A percentile compares a stretch with the other conserved stretches of the same genome.
Conservation (phyloP, 2,888 invertebrate species). For the Tetragonula carbonaria region DNA sequence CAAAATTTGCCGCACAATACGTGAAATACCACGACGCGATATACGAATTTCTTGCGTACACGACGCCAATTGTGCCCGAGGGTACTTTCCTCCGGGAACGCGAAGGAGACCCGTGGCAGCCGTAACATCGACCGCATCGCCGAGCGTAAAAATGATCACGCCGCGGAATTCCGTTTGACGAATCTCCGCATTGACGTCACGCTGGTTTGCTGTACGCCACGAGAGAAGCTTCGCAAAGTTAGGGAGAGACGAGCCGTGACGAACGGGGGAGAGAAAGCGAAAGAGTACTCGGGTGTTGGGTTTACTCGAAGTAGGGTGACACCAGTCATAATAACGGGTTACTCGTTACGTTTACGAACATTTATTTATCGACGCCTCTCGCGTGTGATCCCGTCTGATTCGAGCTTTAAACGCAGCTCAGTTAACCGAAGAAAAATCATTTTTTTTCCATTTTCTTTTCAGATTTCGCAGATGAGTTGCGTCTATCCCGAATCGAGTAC, state of each 20-base stretch:
- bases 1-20: background rate
- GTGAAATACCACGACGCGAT: background rate
- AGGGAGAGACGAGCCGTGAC: conserved; percentile 22
- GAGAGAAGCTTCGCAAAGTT: conserved; percentile 22
- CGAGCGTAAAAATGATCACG: conserved; percentile 54
- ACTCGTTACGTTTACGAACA: conserved; percentile 73
- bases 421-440: conserved; percentile 30
- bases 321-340: conserved; percentile 79
- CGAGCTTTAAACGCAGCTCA: conserved; percentile 66
- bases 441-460: too few relatives aligned
- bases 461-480: background rate
- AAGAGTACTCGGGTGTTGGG: conserved; percentile 48
- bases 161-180: conserved; percentile 53
- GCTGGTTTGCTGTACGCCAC: conserved; percentile 32
- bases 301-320: conserved; percentile 72
- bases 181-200: conserved; percentile 60
- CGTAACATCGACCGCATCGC: conserved; percentile 16
- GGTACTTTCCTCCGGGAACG: background rate
- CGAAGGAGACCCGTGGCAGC: background rate
- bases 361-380: conserved; percentile 79
- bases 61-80: too few relatives aligned
- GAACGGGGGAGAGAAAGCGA: background rate
- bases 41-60: background rate
- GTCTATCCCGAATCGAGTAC: background rate
- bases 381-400: conserved; percentile 75